Base-by-base conservation (phyloP, 1,140 invertebrate genomes). In the Trichonephila clavata region DNA sequence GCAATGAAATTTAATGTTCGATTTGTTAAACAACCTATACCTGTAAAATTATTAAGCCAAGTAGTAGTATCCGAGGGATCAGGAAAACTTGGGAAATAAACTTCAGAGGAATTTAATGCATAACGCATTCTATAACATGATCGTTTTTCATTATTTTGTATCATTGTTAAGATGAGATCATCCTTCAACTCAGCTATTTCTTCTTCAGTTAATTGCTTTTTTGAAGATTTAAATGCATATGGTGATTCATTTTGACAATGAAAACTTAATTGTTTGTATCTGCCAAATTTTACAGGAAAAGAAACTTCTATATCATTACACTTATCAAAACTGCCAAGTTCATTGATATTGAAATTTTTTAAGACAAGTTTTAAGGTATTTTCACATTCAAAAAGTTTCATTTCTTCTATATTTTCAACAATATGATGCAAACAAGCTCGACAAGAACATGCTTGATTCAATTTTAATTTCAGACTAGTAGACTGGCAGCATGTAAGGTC, bases 1-100 rank as follows among this genome's bases (percentile, higher is more conserved):
- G 97, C 97, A 60, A 98, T 95, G 93, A 98, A 97, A 71, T 96
- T 96, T 43, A 98, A 94, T 24, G 97, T 97, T 94, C 96, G 96
- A 95, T 98, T 98, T 1, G 96, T 96, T 83, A 95, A 95, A 95
- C 97, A 97, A 2, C 96, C 95, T 13, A 96, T 95, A 2, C 96
- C 96, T 39, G 95, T 94, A 93, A 96, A 95, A 89, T 95, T 95
- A 39, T 60, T 87, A 20, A 86, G 57, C 94, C 93, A 94, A 24
- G 88, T 39, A 24, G 24, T 92, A 21, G 24, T 24, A 86, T 94
- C 84, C 21, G 68, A 27, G 50, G 65, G 65, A 39, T 86, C 86
- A 27, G 92, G 93, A 87, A 91, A 94, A 27, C 71, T 86, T 16
- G 94, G 94, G 90, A 95, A 95, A 90, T 94, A 94, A 21, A 95